These are phyloP conservation scores for Pelochelys cantorii DNA, from an alignment of 2,797 vertebrate genomes.

Conservation along the genomic window DNA sequence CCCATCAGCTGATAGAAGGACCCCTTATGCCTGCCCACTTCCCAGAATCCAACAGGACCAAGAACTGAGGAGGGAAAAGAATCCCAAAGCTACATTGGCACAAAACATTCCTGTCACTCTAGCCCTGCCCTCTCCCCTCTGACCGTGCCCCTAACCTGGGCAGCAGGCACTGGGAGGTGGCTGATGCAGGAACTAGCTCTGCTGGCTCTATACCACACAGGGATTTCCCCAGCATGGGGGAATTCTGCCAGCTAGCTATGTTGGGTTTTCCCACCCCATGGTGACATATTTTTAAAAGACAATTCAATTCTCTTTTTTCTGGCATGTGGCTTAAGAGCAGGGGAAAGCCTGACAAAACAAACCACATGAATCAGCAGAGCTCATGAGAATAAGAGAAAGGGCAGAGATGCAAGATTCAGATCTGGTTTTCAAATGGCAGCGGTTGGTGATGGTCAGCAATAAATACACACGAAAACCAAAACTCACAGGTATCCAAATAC, in stretches of 20 bases:
- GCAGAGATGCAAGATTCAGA: neutral
- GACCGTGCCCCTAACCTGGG: neutral
- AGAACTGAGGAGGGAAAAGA: neutral
- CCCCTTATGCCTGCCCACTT: too few relatives aligned
- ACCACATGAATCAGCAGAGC: neutral
- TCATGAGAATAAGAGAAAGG: neutral
- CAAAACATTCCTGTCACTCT: neutral
- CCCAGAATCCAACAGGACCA: neutral
- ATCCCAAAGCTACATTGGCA: neutral
- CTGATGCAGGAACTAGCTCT: neutral
- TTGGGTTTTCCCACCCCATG: fast-evolving
- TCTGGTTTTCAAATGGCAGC: neutral
- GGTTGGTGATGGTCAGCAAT: neutral
- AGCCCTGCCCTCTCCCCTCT: neutral
- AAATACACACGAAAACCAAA: neutral
- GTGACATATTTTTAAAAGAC: neutral
- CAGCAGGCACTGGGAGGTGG: neutral
- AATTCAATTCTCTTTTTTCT: neutral
- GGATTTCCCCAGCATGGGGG: fast-evolving
- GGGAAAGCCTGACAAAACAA: neutral
- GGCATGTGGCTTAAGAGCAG: neutral
- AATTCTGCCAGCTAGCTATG: neutral
- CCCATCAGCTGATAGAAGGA: too few relatives aligned
- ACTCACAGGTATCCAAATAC: neutral
- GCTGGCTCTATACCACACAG: fast-evolving